Percentiles rank a stretch among this genome's conserved stretches.
Conservation (phyloP, 1,140 invertebrate species). For the Lordiphosa stackelbergi region DNA sequence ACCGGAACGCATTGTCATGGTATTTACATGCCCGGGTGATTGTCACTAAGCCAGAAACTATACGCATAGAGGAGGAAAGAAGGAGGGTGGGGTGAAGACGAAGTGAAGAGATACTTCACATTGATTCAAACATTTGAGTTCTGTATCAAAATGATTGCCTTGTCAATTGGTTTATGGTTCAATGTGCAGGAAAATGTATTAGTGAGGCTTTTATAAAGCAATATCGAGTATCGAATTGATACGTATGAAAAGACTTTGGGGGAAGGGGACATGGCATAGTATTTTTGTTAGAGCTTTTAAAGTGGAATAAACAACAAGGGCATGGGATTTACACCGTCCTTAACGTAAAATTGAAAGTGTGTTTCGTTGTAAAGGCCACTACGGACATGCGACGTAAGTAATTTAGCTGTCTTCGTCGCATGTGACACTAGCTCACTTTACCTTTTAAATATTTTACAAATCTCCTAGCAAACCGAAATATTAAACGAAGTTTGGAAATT, state of each 20-base stretch:
- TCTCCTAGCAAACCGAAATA: too few species aligned
- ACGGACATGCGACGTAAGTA: too few species aligned
- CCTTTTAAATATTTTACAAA: too few species aligned
- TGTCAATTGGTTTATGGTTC: constrained; percentile 71
- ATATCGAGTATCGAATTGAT: constrained; percentile 25
- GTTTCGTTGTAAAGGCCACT: too few species aligned
- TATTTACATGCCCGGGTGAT: constrained; percentile 70
- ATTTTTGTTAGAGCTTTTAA: neutral
- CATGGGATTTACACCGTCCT: too few species aligned
- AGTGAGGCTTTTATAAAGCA: constrained; percentile 33
- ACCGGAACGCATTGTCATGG: constrained; percentile 57
- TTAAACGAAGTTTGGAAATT: too few species aligned
- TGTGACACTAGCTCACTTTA: too few species aligned
- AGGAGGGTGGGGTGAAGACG: constrained; percentile 1
- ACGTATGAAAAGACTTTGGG: constrained; percentile 13
- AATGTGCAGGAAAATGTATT: constrained; percentile 64
- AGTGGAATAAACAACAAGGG: neutral
- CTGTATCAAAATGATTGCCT: constrained; percentile 65
- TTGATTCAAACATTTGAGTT: constrained; percentile 59
- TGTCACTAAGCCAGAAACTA: constrained; percentile 60
- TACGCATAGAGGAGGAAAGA: constrained; percentile 20
- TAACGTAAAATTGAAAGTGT: too few species aligned
- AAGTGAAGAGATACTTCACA: constrained; percentile 26
- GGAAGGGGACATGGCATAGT: neutral
- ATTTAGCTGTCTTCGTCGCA: too few species aligned